phyloP scores from a whole-genome alignment of 2,113 vertebrate genomes.

The Hypanus sabinus region DNA sequence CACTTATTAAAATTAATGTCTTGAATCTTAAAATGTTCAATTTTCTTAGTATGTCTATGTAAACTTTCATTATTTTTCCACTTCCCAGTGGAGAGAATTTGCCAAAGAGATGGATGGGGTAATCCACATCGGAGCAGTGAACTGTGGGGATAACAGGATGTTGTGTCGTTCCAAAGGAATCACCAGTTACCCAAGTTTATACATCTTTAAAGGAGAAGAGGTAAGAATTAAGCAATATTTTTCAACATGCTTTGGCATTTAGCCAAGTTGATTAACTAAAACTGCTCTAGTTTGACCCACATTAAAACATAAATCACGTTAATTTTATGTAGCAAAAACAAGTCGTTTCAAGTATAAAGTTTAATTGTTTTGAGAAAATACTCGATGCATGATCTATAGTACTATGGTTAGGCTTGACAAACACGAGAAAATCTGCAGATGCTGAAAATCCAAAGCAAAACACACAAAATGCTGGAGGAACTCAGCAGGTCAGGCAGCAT shows the following conservation, averaged over 20 bases:
- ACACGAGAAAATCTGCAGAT: too few relatives aligned
- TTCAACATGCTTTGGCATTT: neutral
- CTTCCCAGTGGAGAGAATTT: slow-evolving; percentile 85
- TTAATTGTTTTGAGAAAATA: neutral
- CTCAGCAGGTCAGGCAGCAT: too few relatives aligned
- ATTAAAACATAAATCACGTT: neutral
- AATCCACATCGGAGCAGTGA: slow-evolving; percentile 87
- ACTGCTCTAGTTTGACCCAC: neutral
- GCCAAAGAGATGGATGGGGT: slow-evolving; percentile 93
- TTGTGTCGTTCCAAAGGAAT: slow-evolving; percentile 86
- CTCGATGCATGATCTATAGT: neutral
- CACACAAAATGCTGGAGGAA: too few relatives aligned
- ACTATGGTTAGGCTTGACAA: neutral
- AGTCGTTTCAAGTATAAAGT: neutral
- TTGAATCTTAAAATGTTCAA: slow-evolving; percentile 36
- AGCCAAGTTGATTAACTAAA: neutral
- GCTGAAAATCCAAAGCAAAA: too few relatives aligned
- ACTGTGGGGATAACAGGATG: slow-evolving; percentile 88
- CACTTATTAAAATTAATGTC: neutral
- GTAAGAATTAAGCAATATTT: slow-evolving; percentile 53
- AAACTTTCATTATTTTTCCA: neutral
- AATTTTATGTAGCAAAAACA: neutral
- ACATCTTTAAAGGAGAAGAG: slow-evolving; percentile 73
- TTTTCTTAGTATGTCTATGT: slow-evolving; percentile 11
- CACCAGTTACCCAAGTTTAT: slow-evolving; percentile 87